These are phyloP conservation scores for Mormyrops boulengeri DNA, from an alignment of 2,797 vertebrate species.

Conservation along the genomic window DNA sequence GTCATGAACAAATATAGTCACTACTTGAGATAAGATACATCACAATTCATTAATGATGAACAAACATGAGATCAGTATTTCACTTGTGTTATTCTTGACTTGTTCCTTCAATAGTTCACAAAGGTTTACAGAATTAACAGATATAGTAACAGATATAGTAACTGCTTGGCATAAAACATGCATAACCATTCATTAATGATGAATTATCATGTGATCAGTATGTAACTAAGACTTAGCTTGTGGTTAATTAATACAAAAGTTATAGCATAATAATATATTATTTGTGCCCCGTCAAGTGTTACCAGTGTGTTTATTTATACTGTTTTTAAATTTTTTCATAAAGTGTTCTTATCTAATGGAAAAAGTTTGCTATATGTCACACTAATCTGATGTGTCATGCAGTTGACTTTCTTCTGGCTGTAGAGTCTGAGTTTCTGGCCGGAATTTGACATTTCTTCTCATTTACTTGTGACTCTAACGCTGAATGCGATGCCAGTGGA, in stretches of 20 bases:
- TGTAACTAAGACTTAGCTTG: not conserved
- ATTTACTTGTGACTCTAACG: not conserved
- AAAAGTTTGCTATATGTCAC: not conserved
- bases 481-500: not conserved
- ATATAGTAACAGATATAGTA: not conserved
- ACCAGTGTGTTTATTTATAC: not conserved
- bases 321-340: not conserved
- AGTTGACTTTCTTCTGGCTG: not conserved
- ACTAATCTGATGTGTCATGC: not conserved
- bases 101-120: not conserved
- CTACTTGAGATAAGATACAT: not conserved
- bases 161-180: not conserved
- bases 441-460: not conserved
- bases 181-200: not conserved
- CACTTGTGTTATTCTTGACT: not conserved
- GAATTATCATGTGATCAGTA: not conserved
- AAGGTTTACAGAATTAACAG: not conserved
- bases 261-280: not conserved
- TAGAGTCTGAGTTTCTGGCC: not conserved
- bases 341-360: not conserved
- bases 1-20: not conserved
- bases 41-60: not conserved
- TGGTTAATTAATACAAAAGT: not conserved
- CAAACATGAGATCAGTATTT: not conserved
- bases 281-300: not conserved